Conservation (phyloP, 1,140 invertebrate genomes). For the Lasaia peninsularis region DNA sequence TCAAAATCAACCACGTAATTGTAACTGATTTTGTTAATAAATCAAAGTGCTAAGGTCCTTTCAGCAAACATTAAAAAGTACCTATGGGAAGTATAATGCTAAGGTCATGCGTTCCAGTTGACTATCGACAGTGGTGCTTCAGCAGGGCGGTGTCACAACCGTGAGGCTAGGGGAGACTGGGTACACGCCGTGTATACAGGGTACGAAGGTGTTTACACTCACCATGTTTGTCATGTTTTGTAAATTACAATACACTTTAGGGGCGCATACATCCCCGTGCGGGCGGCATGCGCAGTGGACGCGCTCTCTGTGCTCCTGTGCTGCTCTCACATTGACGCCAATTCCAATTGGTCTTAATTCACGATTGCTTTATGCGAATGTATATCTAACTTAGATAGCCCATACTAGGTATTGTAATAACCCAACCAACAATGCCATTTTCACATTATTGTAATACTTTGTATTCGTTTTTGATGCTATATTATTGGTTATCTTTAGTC, state of each 20-base stretch:
- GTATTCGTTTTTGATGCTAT: no score
- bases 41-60: background rate
- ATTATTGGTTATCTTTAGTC: no score
- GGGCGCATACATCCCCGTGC: slow-evolving; percentile 6
- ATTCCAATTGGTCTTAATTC: background rate
- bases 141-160: background rate
- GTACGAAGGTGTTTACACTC: slow-evolving; percentile 19
- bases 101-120: background rate
- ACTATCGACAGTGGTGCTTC: background rate
- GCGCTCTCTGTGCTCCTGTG: background rate
- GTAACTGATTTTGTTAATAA: no score
- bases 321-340: background rate
- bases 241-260: slow-evolving; percentile 12
- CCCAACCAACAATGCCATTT: no score
- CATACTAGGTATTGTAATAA: no score
- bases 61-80: background rate
- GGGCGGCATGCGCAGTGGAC: slow-evolving; percentile 19
- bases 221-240: slow-evolving; percentile 19
- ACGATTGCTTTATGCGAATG: no score
- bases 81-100: background rate
- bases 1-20: no score
- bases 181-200: slow-evolving; percentile 9
- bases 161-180: background rate
- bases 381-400: no score
- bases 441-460: no score